Evolutionary conservation across 2,888 invertebrate species (phyloP).

Genomic region (Cephus rjabovi): DNA sequence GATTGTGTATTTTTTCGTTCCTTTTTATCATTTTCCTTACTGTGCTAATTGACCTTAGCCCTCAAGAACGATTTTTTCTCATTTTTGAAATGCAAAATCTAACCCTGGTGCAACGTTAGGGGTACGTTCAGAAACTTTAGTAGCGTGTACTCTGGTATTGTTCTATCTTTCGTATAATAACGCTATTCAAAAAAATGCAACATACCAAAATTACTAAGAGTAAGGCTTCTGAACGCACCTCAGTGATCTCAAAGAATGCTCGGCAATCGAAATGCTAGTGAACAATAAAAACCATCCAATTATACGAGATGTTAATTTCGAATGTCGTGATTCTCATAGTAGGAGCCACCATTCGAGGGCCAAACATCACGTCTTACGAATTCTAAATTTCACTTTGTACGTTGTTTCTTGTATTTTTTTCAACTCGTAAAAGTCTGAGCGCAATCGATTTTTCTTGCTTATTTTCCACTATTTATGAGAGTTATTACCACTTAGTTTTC

Average conservation of each 20-base stretch:
- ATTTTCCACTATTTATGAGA: too few relatives aligned
- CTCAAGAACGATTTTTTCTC: background rate
- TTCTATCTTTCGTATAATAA: too few relatives aligned
- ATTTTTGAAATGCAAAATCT: background rate
- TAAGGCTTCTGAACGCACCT: too few relatives aligned
- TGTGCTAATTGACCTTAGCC: background rate
- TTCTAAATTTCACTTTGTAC: background rate
- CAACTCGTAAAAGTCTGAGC: background rate
- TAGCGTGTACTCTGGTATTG: too few relatives aligned
- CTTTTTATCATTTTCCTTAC: background rate
- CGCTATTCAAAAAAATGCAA: too few relatives aligned
- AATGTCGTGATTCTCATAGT: background rate
- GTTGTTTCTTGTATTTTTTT: background rate
- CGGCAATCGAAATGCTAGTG: background rate
- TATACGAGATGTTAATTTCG: background rate
- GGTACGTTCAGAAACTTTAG: too few relatives aligned
- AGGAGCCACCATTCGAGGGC: background rate
- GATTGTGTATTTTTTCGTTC: background rate
- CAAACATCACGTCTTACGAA: background rate
- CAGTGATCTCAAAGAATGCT: background rate
- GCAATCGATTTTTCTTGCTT: background rate
- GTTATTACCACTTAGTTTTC: background rate
- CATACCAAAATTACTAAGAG: too few relatives aligned
- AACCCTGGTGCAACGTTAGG: background rate
- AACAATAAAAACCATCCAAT: background rate